A percentile compares a stretch with the other conserved stretches of the same genome.
phyloP scores from a whole-genome alignment of 1,140 invertebrate species.

The Cydia pomonella region DNA sequence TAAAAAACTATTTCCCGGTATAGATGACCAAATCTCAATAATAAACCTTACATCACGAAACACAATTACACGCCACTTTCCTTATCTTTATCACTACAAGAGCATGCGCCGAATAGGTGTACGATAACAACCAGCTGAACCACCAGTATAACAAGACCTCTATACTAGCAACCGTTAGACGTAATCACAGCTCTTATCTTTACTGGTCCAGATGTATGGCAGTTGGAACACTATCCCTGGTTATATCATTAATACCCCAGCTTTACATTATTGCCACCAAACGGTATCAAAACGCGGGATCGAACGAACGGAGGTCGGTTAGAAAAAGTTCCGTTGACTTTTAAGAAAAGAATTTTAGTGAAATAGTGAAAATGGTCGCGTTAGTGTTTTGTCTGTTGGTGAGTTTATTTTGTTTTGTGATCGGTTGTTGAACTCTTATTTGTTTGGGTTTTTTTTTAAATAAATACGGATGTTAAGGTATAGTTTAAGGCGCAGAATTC shows the following conservation, averaged over 20 bases:
- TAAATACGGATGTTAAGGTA: too few species aligned
- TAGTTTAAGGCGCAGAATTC: too few species aligned
- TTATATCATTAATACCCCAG: not conserved
- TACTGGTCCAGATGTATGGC: not conserved
- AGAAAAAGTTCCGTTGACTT: not conserved
- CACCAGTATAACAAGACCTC: not conserved
- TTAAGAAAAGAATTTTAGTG: not conserved
- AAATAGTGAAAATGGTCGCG: conserved; percentile 12
- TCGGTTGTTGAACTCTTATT: not conserved
- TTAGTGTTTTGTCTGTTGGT: conserved; percentile 10
- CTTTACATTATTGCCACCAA: not conserved
- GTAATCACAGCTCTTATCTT: not conserved
- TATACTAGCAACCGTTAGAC: not conserved
- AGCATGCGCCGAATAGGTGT: not conserved
- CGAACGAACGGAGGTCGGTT: not conserved
- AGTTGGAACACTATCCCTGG: not conserved
- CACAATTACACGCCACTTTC: not conserved
- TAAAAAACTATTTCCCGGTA: too few species aligned
- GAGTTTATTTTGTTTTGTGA: not conserved
- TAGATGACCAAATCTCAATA: not conserved
- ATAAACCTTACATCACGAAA: not conserved
- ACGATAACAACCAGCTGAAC: not conserved
- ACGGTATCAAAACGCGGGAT: not conserved
- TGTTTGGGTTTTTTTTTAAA: not conserved
- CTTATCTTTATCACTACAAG: conserved; percentile 5